A percentile compares a stretch with the other conserved stretches of the same genome.
These are phyloP conservation scores for Tinea pellionella DNA, from an alignment of 2,888 invertebrate species.

Conservation along the genomic window DNA sequence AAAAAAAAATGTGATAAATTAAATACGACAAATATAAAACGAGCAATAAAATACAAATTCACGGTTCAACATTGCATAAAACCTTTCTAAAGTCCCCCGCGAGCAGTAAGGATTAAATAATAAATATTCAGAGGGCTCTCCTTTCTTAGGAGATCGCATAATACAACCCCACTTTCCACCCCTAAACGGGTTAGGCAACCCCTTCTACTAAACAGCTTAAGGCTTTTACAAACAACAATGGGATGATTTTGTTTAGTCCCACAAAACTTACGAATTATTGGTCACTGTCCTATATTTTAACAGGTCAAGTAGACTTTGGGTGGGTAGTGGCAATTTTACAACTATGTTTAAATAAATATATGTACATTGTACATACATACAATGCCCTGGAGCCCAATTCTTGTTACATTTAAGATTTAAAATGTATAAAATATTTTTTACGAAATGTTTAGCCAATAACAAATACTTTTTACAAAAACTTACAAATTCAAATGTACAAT, in stretches of 20 bases:
- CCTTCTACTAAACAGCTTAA: conserved; percentile 1
- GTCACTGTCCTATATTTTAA: neutral
- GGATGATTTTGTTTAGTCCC: neutral
- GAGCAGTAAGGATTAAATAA: conserved; percentile 17
- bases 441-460: too few relatives aligned
- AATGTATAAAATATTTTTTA: too few relatives aligned
- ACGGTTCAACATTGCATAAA: neutral
- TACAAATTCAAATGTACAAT: too few relatives aligned
- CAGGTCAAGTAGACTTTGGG: neutral
- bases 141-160: conserved; percentile 6
- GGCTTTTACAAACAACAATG: neutral
- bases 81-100: neutral
- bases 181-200: neutral
- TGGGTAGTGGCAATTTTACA: too few relatives aligned
- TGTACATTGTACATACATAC: too few relatives aligned
- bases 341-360: too few relatives aligned
- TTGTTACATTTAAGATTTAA: too few relatives aligned
- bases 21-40: too few relatives aligned
- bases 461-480: too few relatives aligned
- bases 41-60: too few relatives aligned
- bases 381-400: too few relatives aligned
- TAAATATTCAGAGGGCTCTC: conserved; percentile 17
- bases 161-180: neutral
- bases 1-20: too few relatives aligned
- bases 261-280: neutral